phyloP scores from a whole-genome alignment of 2,113 vertebrate species.

The Equus quagga region DNA sequence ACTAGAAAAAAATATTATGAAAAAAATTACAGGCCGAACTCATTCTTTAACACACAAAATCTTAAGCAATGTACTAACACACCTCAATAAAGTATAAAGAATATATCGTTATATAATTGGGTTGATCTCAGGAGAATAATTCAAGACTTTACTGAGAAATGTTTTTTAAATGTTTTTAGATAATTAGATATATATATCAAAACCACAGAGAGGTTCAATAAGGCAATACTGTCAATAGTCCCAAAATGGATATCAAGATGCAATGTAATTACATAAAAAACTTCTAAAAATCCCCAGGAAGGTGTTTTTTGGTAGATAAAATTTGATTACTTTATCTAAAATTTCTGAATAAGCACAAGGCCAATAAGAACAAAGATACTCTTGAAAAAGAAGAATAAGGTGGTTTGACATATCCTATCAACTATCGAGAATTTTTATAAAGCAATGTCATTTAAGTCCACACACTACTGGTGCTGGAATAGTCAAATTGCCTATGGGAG shows the following conservation, averaged over 20 bases:
- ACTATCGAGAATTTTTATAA: background rate
- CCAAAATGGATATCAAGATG: background rate
- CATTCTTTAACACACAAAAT: background rate
- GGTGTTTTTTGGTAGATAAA: background rate
- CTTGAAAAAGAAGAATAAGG: background rate
- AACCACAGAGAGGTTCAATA: background rate
- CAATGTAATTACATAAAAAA: background rate
- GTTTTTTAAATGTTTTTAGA: background rate
- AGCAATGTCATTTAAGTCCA: background rate
- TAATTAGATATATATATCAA: background rate
- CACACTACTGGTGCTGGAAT: background rate
- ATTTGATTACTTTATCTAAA: background rate
- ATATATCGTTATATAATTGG: background rate
- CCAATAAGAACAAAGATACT: background rate
- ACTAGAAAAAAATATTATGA: background rate
- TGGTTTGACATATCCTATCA: background rate
- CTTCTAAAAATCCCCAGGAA: background rate
- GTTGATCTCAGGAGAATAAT: background rate
- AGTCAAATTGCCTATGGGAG: background rate
- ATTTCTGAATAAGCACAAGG: background rate
- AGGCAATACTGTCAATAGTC: background rate
- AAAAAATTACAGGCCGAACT: background rate
- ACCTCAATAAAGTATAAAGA: background rate
- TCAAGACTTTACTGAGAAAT: background rate
- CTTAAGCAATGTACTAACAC: background rate